Conservation (phyloP, 1,140 invertebrate genomes). For the Sipha flava region DNA sequence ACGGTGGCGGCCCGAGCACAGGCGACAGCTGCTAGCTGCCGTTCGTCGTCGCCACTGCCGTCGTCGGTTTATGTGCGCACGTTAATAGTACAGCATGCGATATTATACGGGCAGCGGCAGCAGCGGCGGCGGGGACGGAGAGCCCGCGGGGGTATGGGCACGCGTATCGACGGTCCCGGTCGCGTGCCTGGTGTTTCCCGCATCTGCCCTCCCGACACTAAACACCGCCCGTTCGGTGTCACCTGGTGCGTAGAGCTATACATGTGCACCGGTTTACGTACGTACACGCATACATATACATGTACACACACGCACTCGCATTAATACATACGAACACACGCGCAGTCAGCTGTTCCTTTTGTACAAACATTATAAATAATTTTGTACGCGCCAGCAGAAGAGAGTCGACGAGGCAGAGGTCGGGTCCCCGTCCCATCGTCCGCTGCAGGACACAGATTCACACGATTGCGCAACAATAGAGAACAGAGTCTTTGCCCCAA, state of each 20-base stretch:
- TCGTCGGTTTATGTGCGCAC: neutral
- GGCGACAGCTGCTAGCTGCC: neutral
- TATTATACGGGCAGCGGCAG: no score
- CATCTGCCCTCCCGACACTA: neutral
- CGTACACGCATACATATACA: neutral
- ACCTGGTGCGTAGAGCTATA: neutral
- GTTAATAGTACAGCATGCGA: no score
- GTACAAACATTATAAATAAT: neutral
- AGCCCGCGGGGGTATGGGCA: slow-evolving; percentile 23
- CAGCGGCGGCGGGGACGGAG: neutral
- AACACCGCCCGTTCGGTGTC: neutral
- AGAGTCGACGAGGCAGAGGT: no score
- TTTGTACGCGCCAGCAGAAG: neutral
- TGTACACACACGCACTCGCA: neutral
- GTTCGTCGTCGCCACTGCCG: neutral
- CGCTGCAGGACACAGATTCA: neutral
- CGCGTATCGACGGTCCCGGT: slow-evolving; percentile 23
- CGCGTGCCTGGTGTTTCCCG: slow-evolving; percentile 32
- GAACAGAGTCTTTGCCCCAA: no score
- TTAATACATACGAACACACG: neutral
- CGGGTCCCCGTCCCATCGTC: neutral
- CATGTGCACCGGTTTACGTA: no score
- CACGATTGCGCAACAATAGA: slow-evolving; percentile 18
- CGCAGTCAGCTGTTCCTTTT: slow-evolving; percentile 24
- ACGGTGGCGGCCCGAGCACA: neutral